A percentile compares a stretch with the other conserved stretches of the same genome.
Evolutionary conservation across 1,140 invertebrate genomes (phyloP).

Genomic region (fruit fly (Drosophila melanogaster)): Release_6_plus_ISO1_MT NC_004354.4:16508001-16508500

Average conservation of each 20-base stretch:
- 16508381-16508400: slow-evolving; percentile 1
- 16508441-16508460: neutral
- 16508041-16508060: slow-evolving; percentile 9
- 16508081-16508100: slow-evolving; percentile 23
- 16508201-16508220: slow-evolving; percentile 36
- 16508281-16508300: slow-evolving; percentile 41
- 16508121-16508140: slow-evolving; percentile 78
- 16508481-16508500: neutral
- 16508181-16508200: slow-evolving; percentile 46
- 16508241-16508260: neutral
- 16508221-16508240: slow-evolving; percentile 27
- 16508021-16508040: slow-evolving; percentile 65
- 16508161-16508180: slow-evolving; percentile 44
- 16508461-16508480: neutral
- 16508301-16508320: slow-evolving; percentile 42
- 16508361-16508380: neutral
- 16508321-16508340: slow-evolving; percentile 10
- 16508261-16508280: slow-evolving; percentile 1
- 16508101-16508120: slow-evolving; percentile 70
- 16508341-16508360: neutral
- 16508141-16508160: slow-evolving; percentile 68
- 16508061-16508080: slow-evolving; percentile 19
- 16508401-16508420: slow-evolving; percentile 20
- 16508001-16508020: slow-evolving; percentile 12
- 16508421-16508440: neutral